Evolutionary conservation across 1,140 invertebrate genomes (phyloP), one percentile per base, ranked within the genome.

Genomic region (Nasonia vitripennis): DNA sequence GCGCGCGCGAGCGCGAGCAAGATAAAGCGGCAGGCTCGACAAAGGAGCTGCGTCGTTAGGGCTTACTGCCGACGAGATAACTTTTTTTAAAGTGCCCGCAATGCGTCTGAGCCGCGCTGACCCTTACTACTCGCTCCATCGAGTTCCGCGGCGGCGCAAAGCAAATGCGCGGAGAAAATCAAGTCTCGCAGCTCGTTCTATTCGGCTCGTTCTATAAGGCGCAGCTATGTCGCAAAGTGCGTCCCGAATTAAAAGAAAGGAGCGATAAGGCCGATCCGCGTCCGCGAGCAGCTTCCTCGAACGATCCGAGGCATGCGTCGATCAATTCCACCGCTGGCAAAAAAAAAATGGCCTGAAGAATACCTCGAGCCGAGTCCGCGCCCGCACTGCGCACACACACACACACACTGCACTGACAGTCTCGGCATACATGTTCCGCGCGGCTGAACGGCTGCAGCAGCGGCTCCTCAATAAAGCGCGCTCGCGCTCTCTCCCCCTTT

Each of bases 381-480:
- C 10, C 3, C 14, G 10, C 14, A 27, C 0, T 27, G 27, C 27
- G 27, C 27, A 51, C 48, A 14, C 48, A 51, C n/a, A n/a, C n/a
- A n/a, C n/a, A n/a, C n/a, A n/a, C n/a, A n/a, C 48, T 11, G 10
- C 37, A 11, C 7, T 11, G 14, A 51, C 1, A 51, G 48, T 51
- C 48, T 51, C 48, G 48, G 48, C 55, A 62, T 20, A n/a, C 55
- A 62, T 62, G 0, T 62, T n/a, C 20, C 17, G 14, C 14, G 6
- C 14, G 17, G 17, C 1, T 62, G 17, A 14, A 62, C 55, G 55
- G 41, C 41, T 5, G 41, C 41, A 4, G 17, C 55, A 20, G 41
- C 41, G 6, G 41, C 41, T 70, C 62, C 67, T 80, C 77, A 85
- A 85, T 85, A 80, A 79, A 80, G 78, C 45, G 55, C 48, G 20